These are phyloP conservation scores for Phrynocephalus versicolor DNA, from an alignment of 2,113 vertebrate species.

Conservation along the genomic window DNA sequence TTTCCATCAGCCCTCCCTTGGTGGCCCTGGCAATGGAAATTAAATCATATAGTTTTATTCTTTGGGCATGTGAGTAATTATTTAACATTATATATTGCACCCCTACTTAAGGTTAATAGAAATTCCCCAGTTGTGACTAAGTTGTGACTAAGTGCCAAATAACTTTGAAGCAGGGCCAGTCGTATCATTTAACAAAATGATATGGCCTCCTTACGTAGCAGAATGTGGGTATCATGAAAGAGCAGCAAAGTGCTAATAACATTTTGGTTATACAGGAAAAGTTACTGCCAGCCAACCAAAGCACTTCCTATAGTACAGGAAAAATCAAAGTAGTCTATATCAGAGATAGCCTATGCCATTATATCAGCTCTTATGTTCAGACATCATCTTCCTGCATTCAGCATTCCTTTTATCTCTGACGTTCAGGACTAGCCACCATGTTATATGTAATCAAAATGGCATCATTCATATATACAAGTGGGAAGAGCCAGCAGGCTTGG, in stretches of 20 bases:
- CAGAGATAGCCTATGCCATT: neutral
- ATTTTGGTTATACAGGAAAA: neutral
- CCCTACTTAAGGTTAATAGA: neutral
- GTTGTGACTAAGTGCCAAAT: neutral
- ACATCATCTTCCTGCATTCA: neutral
- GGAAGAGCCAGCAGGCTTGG: neutral
- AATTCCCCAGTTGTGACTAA: neutral
- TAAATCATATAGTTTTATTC: neutral
- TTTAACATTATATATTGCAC: neutral
- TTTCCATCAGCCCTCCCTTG: neutral
- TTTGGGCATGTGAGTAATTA: neutral
- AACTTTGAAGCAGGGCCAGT: neutral
- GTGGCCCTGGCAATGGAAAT: neutral
- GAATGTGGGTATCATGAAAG: too few relatives aligned
- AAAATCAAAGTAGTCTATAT: neutral
- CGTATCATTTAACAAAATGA: neutral
- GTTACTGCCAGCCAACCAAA: neutral
- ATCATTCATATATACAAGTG: neutral
- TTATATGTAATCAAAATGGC: neutral
- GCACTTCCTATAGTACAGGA: neutral
- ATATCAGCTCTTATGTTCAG: neutral
- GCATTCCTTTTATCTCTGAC: neutral
- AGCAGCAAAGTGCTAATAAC: neutral
- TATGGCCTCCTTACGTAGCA: neutral
- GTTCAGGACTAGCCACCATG: neutral